Evolutionary conservation across 2,113 vertebrate genomes (phyloP), one percentile per base, ranked within the genome.

Genomic region (Lagenorhynchus albirostris): DNA sequence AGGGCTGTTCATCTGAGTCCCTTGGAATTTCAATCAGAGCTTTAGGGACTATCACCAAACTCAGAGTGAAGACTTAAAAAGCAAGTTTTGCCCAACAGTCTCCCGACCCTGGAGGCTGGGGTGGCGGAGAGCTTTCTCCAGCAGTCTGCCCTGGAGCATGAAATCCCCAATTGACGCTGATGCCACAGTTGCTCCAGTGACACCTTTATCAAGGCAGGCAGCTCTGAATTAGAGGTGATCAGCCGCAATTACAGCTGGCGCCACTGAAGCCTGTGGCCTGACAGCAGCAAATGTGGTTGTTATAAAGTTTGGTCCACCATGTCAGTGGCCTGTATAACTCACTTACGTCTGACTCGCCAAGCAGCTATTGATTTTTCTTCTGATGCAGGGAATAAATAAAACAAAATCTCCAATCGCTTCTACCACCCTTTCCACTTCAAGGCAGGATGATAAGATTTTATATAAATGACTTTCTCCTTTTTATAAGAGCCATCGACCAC

Each of bases 171-270:
- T 98, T 97, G 98, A 98, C 97, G 97, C 94, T 84, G 98, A 98
- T 98, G 98, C 97, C 97, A 76, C 95, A 92, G 97, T 97, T 89
- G 97, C 98, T 98, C 97, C 92, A 97, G 97, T 98, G 98, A 99
- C 99, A 99, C 98, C 98, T 99, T 98, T 99, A 99, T 98, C 98
- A 98, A 98, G 93, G 97, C 97, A 98, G 98, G 98, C 98, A 98
- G 98, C 98, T 98, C 97, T 98, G 98, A 98, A 99, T 99, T 98
- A 99, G 98, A 99, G 99, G 99, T 99, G 99, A 99, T 99, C 98
- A 95, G 98, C 98, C 97, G 94, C 98, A 99, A 99, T 99, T 99
- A 99, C 98, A 98, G 96, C 98, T 99, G 99, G 99, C 99, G 99
- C 99, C 99, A 98, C 98, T 91, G 97, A 98, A 98, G 98, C 98